A percentile compares a stretch with the other conserved stretches of the same genome.
These are phyloP conservation scores for Xanthostigma xanthostigma DNA, from an alignment of 2,888 invertebrate genomes.

Conservation along the genomic window DNA sequence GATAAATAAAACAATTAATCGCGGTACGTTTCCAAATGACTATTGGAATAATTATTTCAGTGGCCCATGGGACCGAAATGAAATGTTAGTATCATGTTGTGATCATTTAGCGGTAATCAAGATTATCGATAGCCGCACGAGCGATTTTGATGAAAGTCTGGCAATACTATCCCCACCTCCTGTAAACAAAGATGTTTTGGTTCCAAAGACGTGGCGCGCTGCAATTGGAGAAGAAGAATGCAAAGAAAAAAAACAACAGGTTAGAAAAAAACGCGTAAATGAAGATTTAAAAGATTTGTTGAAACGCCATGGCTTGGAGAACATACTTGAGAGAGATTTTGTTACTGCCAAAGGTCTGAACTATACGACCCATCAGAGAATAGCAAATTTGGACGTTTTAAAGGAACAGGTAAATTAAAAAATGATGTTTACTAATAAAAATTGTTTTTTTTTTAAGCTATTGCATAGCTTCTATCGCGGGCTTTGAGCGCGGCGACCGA, in stretches of 20 bases:
- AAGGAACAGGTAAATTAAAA: slow-evolving; percentile 21
- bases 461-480: no score
- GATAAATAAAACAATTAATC: no score
- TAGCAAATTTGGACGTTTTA: slow-evolving; percentile 28
- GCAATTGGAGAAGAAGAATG: background rate
- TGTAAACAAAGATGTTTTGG: slow-evolving; percentile 26
- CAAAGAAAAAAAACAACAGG: background rate
- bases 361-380: slow-evolving; percentile 36
- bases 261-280: background rate
- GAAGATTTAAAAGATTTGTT: background rate
- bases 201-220: slow-evolving; percentile 17
- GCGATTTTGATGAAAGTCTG: slow-evolving; percentile 17
- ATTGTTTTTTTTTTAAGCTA: no score
- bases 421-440: background rate
- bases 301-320: background rate
- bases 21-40: no score
- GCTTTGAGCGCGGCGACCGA: no score
- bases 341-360: slow-evolving; percentile 31
- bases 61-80: slow-evolving; percentile 24
- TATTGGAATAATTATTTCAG: no score
- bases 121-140: slow-evolving; percentile 19
- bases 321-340: slow-evolving; percentile 15
- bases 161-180: slow-evolving; percentile 25
- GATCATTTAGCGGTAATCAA: slow-evolving; percentile 34
- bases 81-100: slow-evolving; percentile 37